Base-by-base conservation (phyloP, 2,797 vertebrate species). In the Molothrus ater region DNA sequence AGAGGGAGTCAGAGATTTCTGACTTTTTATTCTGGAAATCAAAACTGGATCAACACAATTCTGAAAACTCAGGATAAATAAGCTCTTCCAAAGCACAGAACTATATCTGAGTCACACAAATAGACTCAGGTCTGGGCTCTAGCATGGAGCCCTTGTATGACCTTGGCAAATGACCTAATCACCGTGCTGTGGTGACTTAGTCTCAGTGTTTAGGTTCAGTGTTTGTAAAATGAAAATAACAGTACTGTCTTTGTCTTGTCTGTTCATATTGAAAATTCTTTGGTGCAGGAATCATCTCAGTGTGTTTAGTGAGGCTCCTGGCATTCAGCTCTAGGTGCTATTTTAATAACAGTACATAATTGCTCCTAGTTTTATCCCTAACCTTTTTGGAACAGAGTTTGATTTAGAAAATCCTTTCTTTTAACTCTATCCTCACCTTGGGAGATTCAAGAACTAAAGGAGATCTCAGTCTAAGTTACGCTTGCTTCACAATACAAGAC, bases 171-270 rank as follows among this genome's bases (percentile, higher is more conserved):
- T 82, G 84, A 92, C 71, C 32, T 78, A 92, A 78, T 93, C 80
- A 65, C 66, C 4, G 6, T 72, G 57, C 86, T 2, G 4, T 71
- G 45, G 74, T 91, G 78, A 85, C 79, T 95, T 94, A 76, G 60
- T 70, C 84, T 93, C 68, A 65, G 53, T 68, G 72, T 71, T 80
- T 86, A 86, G 25, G 29, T 83, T 92, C 53, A 71, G 36, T 80
- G 57, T 93, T 87, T 80, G 84, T 59, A 91, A 94, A 94, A 92
- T 69, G 69, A 86, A 79, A 74, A 69, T 74, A 96, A 95, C 94
- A 97, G 86, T 91, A 59, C 57, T 87, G 72, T 69, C 91, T 94
- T 95, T 96, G 95, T 95, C 84, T 95, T 94, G 74, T 89, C 80
- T 91, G 45, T 34, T 95, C 91, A 89, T 92, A 93, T 36, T 91